phyloP scores from a whole-genome alignment of 2,113 vertebrate species.

The Aptenodytes patagonicus region DNA sequence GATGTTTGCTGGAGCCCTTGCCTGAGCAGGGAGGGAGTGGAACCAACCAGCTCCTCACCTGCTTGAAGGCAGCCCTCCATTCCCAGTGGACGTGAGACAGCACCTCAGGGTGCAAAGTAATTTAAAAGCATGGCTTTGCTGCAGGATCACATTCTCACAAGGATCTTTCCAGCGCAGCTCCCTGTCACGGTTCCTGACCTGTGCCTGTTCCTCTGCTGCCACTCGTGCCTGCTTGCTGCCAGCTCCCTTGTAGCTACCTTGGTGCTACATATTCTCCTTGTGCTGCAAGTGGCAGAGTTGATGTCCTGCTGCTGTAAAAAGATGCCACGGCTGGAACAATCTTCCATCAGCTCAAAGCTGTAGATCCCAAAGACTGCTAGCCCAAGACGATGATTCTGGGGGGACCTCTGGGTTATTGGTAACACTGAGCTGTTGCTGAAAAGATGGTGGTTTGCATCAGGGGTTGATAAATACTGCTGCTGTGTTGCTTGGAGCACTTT shows the following conservation, averaged over 20 bases:
- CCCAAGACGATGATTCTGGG: background rate
- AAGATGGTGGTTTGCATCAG: background rate
- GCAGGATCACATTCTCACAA: background rate
- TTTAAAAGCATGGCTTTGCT: background rate
- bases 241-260: background rate
- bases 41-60: background rate
- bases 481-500: background rate
- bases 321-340: background rate
- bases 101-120: background rate
- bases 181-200: background rate
- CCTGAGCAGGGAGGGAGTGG: background rate
- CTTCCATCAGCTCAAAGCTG: background rate
- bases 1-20: background rate
- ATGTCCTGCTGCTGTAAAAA: background rate
- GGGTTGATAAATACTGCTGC: background rate
- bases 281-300: background rate
- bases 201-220: background rate
- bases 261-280: background rate
- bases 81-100: background rate
- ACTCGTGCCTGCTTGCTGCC: background rate
- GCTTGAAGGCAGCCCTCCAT: background rate
- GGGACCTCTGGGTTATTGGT: background rate
- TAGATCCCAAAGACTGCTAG: background rate
- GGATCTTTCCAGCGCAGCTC: background rate
- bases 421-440: background rate